Percentiles rank a stretch among this genome's conserved stretches.
Conservation (phyloP, 2,113 vertebrate genomes). For the Callospermophilus lateralis region DNA sequence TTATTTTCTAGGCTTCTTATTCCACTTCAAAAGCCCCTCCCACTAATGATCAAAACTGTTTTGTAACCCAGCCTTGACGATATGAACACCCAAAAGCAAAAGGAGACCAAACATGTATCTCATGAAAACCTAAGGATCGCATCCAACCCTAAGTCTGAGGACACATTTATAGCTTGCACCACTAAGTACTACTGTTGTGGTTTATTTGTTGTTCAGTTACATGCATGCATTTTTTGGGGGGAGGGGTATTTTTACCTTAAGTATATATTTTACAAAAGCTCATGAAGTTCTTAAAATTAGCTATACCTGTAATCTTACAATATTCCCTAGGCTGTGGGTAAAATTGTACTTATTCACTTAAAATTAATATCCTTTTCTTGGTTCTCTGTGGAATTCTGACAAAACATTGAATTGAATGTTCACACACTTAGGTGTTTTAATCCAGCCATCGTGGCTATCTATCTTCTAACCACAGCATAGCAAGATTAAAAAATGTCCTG, state of each 20-base stretch:
- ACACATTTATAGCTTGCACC: not conserved
- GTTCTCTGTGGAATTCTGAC: conserved; percentile 80
- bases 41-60: conserved; percentile 52
- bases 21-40: conserved; percentile 38
- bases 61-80: not conserved
- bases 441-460: conserved; percentile 69
- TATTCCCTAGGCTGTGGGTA: conserved; percentile 73
- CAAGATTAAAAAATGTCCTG: conserved; percentile 46
- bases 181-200: not conserved
- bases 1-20: conserved; percentile 70
- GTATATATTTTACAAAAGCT: conserved; percentile 64
- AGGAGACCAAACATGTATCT: not conserved
- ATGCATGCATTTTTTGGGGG: not conserved
- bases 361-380: conserved; percentile 83
- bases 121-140: not conserved
- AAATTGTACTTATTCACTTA: conserved; percentile 81
- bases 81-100: conserved; percentile 46
- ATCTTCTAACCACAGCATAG: conserved; percentile 62
- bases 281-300: conserved; percentile 78
- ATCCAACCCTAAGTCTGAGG: conserved; percentile 23
- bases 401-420: conserved; percentile 80
- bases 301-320: conserved; percentile 73
- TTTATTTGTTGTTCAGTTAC: conserved; percentile 70
- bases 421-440: conserved; percentile 72
- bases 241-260: conserved; percentile 47